These are phyloP conservation scores for Suillia variegata DNA, from an alignment of 2,888 invertebrate species.

Conservation along the genomic window DNA sequence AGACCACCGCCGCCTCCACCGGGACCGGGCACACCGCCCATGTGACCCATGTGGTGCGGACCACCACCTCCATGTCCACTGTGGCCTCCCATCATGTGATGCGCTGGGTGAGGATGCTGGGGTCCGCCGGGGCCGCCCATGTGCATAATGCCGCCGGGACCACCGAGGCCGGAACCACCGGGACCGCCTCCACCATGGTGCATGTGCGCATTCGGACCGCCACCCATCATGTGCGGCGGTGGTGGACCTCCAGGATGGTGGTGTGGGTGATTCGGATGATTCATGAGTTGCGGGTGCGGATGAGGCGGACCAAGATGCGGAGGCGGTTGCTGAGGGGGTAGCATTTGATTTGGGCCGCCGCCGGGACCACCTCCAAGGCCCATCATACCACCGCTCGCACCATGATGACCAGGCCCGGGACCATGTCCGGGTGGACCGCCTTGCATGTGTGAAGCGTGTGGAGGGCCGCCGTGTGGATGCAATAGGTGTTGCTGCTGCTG, in stretches of 20 bases:
- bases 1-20: slow-evolving; percentile 32
- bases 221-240: slow-evolving; percentile 52
- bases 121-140: slow-evolving; percentile 36
- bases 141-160: slow-evolving; percentile 44
- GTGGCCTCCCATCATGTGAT: slow-evolving; percentile 38
- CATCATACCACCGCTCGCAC: slow-evolving; percentile 58
- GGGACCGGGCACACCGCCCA: slow-evolving; percentile 52
- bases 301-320: slow-evolving; percentile 45
- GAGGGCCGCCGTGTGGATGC: slow-evolving; percentile 25
- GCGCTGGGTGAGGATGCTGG: slow-evolving; percentile 23
- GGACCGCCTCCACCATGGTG: slow-evolving; percentile 46
- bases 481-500: slow-evolving; percentile 13
- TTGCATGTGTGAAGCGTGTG: slow-evolving; percentile 54
- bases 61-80: slow-evolving; percentile 46
- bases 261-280: slow-evolving; percentile 43
- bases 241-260: slow-evolving; percentile 52
- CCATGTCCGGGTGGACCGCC: slow-evolving; percentile 39
- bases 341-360: slow-evolving; percentile 47
- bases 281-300: slow-evolving; percentile 48
- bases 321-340: slow-evolving; percentile 51
- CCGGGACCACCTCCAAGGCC: slow-evolving; percentile 62
- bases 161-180: slow-evolving; percentile 43
- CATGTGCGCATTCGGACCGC: slow-evolving; percentile 26
- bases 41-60: slow-evolving; percentile 50
- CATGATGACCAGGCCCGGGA: slow-evolving; percentile 30